Evolutionary conservation across 2,113 vertebrate species (phyloP), one percentile per base, ranked within the genome.

Genomic region (Podilymbus podiceps): DNA sequence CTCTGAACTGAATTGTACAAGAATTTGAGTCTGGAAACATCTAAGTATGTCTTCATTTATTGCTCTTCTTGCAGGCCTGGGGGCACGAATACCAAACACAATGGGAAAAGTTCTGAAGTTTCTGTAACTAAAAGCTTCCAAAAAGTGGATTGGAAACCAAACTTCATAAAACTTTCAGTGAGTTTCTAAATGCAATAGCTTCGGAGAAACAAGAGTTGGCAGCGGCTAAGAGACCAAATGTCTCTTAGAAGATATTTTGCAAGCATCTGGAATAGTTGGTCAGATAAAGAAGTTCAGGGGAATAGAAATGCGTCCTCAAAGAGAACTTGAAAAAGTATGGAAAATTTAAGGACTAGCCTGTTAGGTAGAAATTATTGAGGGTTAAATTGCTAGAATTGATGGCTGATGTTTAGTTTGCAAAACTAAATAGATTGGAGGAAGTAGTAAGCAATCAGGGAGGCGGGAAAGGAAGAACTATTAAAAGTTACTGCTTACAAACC

Each of bases 21-120:
- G 62, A 94, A 89, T 72, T 89, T 76, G 53, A 69, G 27, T 67
- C 58, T 94, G 87, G 46, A 89, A 94, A 85, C 21, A 31, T 94
- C 63, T 69, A 73, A 95, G 31, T 82, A 47, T 71, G 75, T 89
- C 77, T 94, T 92, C 89, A 76, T 79, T 89, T 89, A 68, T 85
- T 93, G 87, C 74, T 95, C 85, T 84, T 82, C 53, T 92, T 85
- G 55, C n/a, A 71, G 77, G 76, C 94, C 89, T 72, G 14, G 22
- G 63, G 92, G 84, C 63, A 40, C 0, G 2, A 97, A 96, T 95
- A 91, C 92, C 92, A 93, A 94, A 66, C 18, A 73, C 76, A 96
- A 83, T 79, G 75, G 71, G 66, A 88, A 89, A 89, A 89, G 17
- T 59, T 94, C 85, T 91, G 89, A 96, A 95, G 58, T 67, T 82